Evolutionary conservation across 2,113 vertebrate genomes (phyloP).

Genomic region (Semnornis frantzii): DNA sequence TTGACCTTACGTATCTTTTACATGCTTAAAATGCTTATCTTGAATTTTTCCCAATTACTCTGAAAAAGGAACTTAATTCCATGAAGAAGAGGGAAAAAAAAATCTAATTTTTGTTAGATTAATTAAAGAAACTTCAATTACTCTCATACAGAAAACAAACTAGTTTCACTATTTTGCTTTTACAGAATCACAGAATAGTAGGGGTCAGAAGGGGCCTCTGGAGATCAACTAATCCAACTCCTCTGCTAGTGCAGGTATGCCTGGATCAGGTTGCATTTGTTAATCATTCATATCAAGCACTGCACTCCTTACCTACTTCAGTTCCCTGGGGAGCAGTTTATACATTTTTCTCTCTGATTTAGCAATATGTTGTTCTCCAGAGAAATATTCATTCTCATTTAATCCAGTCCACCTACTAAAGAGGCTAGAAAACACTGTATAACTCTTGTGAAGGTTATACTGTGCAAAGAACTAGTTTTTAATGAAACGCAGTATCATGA

Average conservation of each 20-base stretch:
- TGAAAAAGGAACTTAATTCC: neutral
- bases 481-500: neutral
- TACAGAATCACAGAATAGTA: too few species aligned
- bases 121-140: neutral
- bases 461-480: neutral
- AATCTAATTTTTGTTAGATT: neutral
- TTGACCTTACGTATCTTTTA: neutral
- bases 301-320: neutral
- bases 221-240: too few species aligned
- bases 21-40: neutral
- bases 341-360: neutral
- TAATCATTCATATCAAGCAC: neutral
- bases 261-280: neutral
- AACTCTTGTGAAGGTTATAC: neutral
- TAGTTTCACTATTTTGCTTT: neutral
- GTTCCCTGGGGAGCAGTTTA: neutral
- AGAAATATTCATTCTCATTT: neutral
- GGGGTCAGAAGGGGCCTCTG: too few species aligned
- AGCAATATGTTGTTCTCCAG: neutral
- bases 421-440: neutral
- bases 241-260: too few species aligned
- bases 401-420: neutral
- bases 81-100: neutral
- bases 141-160: neutral
- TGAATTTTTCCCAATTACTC: neutral